Percentiles rank a stretch among this genome's conserved stretches.
These are phyloP conservation scores for Neosalanx taihuensis DNA, from an alignment of 2,797 vertebrate genomes.

Conservation along the genomic window DNA sequence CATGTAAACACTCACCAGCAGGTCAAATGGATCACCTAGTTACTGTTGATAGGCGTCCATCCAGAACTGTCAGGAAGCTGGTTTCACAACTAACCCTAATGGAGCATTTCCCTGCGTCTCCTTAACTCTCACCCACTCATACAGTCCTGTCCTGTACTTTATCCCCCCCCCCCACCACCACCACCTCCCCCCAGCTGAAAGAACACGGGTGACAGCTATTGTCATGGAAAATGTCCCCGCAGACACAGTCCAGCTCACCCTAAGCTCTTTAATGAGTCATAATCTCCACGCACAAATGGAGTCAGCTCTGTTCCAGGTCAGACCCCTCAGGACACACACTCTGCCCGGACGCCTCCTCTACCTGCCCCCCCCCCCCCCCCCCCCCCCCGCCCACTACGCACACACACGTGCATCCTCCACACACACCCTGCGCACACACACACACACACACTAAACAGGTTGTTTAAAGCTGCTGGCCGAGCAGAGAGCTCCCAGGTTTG, in stretches of 20 bases:
- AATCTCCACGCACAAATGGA: slow-evolving; percentile 49
- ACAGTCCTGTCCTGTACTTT: neutral
- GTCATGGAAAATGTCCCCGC: slow-evolving; percentile 31
- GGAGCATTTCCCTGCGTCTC: too few species aligned
- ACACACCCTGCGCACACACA: neutral
- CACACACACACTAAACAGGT: neutral
- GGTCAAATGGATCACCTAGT: neutral
- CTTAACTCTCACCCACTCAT: too few species aligned
- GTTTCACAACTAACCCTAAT: neutral
- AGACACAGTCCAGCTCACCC: slow-evolving; percentile 21
- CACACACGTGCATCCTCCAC: too few species aligned
- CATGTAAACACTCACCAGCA: too few species aligned
- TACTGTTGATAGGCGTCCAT: neutral
- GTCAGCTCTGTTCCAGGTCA: slow-evolving; percentile 26
- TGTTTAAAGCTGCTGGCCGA: too few species aligned
- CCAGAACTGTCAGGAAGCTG: neutral
- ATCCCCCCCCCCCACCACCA: neutral
- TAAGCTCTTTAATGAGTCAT: slow-evolving; percentile 33
- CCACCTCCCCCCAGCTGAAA: neutral
- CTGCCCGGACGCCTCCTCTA: neutral
- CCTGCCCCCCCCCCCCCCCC: neutral
- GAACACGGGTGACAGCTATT: neutral
- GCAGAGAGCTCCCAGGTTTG: too few species aligned
- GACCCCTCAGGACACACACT: neutral
- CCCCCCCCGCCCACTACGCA: slow-evolving; percentile 2